Evolutionary conservation across 2,797 vertebrate species (phyloP), one percentile per base, ranked within the genome.

Genomic region (Chaetodon trifasciatus): DNA sequence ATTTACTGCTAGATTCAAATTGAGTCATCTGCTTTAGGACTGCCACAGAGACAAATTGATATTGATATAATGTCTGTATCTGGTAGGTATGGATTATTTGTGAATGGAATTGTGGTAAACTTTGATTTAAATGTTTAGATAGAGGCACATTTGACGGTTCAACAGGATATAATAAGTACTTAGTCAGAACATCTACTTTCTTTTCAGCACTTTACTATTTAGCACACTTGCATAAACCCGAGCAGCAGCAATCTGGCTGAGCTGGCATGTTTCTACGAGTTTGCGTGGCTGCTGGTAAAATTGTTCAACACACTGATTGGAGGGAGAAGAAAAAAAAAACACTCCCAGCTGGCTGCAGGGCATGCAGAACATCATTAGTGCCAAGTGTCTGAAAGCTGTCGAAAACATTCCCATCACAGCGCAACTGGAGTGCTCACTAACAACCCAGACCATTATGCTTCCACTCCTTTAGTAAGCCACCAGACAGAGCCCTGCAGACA

Each of bases 321-420:
- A 76, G 60, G 70, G 64, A 65, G 83, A 78, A 44, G 6, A 37
- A 19, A 72, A 55, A 72, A 67, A 68, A 70, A 74, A 70, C 28
- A 12, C 63, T 86, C 76, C 70, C 82, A 86, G 74, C 68, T 85
- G 81, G 83, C 89, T 74, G 70, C 65, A 49, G 89, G 92, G 82
- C 91, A 88, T 84, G 85, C 82, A 89, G 88, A 91, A 83, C 86
- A 86, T 94, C 89, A 88, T 92, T 92, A 91, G 79, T 78, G 88
- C 83, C 88, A 78, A 92, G 89, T 93, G 92, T 92, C 91, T 93
- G 89, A 92, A 91, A 89, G 88, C 90, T 93, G 92, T 91, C 84
- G 37, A 85, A 88, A 91, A 84, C 89, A 83, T 90, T 93, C 89
- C 88, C 81, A 76, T 92, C 92, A 93, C 86, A 76, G 73, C 50